Evolutionary conservation across 2,797 vertebrate genomes (phyloP).

Genomic region (Pipistrellus nathusii): DNA sequence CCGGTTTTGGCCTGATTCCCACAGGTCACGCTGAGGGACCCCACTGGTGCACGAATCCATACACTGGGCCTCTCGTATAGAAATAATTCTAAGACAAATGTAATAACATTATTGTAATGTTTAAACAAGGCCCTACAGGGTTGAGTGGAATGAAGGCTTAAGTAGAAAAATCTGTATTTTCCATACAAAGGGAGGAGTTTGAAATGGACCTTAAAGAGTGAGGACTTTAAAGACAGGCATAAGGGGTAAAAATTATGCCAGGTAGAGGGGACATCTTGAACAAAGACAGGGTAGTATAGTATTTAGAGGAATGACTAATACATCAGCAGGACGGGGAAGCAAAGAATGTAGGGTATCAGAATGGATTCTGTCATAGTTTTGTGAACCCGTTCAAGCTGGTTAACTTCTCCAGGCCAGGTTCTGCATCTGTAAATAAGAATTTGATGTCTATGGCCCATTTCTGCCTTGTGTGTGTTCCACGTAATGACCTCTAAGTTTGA

Average conservation of each 20-base stretch:
- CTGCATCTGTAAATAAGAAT: slow-evolving; percentile 20
- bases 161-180: slow-evolving; percentile 16
- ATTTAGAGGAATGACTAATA: background rate
- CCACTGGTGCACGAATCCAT: too few relatives aligned
- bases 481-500: background rate
- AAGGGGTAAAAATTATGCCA: background rate
- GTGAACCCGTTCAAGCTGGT: background rate
- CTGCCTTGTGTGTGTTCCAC: background rate
- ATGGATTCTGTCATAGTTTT: background rate
- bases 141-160: background rate
- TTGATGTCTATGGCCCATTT: background rate
- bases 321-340: background rate
- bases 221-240: background rate
- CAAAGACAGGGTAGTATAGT: background rate
- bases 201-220: background rate
- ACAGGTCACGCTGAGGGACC: too few relatives aligned
- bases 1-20: too few relatives aligned
- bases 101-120: background rate
- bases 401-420: background rate
- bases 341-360: background rate
- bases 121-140: background rate
- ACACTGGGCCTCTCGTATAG: background rate
- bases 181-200: background rate
- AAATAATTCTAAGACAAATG: slow-evolving; percentile 36
- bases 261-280: background rate